Base-by-base conservation (phyloP, 2,888 invertebrate species). In the Cloeon dipterum region DNA sequence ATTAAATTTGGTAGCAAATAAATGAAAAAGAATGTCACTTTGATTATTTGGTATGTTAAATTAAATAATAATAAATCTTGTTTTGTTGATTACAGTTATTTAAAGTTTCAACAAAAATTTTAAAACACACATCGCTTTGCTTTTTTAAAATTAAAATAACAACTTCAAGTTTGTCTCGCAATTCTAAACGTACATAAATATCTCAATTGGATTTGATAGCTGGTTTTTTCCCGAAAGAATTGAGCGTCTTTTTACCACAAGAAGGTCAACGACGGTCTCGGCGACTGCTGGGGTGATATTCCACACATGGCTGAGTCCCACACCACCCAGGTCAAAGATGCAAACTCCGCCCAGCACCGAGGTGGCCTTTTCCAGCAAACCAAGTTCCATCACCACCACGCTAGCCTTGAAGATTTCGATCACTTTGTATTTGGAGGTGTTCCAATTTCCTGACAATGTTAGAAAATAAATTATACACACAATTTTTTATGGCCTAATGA, bases 291-390 rank as follows among this genome's bases (percentile, higher is more conserved):
- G 81, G 5, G 78, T 77, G 42, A 79, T 58, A 44, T 76, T 67
- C 65, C 74, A 70, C 1, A 73, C 70, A 42, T 82, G 81, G 41
- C 70, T 65, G 43, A 77, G 62, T 1, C 70, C 64, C 34, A 81
- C 62, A 39, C 73, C 70, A 41, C 69, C 66, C 23, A 82, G 57
- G 52, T 83, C 82, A 45, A 82, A 79, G 39, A 82, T 61, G 7
- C 70, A 75, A 4, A 77, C 62, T 1, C 79, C 82, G 0, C 82
- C 82, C 18, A 77, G 56, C 39, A 82, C 71, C 54, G 82, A 82
- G 0, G 71, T 72, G 7, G 70, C 59, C 5, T 69, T 75, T 49
- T 83, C 82, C 46, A 82, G 50, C 37, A 77, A 62, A 1, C 78
- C 79, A 17, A 79, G 52, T 52, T 82, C 81, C 26, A 82, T 53